Evolutionary conservation across 2,797 vertebrate genomes (phyloP).

Genomic region (Pangasius krempfi): DNA sequence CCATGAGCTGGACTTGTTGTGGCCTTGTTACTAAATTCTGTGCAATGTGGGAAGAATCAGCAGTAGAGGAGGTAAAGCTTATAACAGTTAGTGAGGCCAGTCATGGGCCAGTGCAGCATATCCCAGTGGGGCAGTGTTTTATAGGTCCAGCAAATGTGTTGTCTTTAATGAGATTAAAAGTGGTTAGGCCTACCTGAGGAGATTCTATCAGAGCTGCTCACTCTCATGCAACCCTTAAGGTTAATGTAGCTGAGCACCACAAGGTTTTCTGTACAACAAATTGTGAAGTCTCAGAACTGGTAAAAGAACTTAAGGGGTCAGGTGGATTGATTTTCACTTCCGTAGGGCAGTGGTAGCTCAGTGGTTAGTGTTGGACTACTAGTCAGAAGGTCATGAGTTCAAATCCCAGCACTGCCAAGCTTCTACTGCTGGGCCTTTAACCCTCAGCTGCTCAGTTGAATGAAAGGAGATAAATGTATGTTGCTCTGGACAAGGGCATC

Average conservation of each 20-base stretch:
- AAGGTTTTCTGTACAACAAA: not conserved
- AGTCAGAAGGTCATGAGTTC: too few species aligned
- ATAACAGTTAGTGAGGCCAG: not conserved
- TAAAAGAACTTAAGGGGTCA: too few species aligned
- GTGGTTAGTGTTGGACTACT: not conserved
- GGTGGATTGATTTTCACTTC: not conserved
- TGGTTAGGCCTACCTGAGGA: not conserved
- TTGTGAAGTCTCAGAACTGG: not conserved
- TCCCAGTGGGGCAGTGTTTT: not conserved
- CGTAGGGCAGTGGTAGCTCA: not conserved
- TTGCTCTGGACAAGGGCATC: not conserved
- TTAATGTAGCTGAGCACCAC: not conserved
- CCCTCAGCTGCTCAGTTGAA: not conserved
- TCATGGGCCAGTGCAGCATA: not conserved
- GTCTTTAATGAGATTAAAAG: not conserved
- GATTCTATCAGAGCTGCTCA: not conserved
- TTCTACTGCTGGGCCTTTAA: too few species aligned
- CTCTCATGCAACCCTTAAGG: not conserved
- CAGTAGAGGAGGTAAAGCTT: not conserved
- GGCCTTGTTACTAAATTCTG: not conserved
- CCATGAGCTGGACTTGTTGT: not conserved
- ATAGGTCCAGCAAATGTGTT: not conserved
- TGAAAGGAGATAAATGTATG: not conserved
- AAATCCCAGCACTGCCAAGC: too few species aligned
- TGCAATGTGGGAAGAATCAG: not conserved